Base-by-base conservation (phyloP, 2,888 invertebrate genomes). In the Eledone cirrhosa region DNA sequence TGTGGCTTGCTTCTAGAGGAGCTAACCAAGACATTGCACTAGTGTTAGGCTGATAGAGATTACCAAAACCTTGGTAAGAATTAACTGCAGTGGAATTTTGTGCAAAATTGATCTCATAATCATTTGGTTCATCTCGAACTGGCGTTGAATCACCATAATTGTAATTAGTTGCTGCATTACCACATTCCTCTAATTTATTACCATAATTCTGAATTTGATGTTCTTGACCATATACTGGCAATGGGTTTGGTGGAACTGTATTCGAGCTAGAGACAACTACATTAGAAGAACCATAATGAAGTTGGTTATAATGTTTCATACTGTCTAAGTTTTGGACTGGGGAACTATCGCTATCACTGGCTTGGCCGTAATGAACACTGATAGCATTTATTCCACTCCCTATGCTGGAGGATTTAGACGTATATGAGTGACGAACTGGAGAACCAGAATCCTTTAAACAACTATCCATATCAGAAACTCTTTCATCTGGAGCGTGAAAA, bases 91-190 rank as follows among this genome's bases (percentile, higher is more conserved):
- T 41, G 13, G 72, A n/a, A 13, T 72, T 72, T 31, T 72, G 72
- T 19, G 72, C n/a, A n/a, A 72, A 72, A 72, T 33, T 72, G 72
- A 72, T 31, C 19, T 72, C 72, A 33, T 72, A 72, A 41, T 72
- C 72, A 22, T 72, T 72, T 22, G 72, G 72, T 72, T 72, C 72
- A 72, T 72, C 72, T 3, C 72, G 72, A 13, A 72, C 72, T 33
- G 72, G 72, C n/a, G 72, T 72, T 11, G 72, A 72, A 72, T 72
- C 72, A 0, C 72, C 72, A 72, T 72, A 72, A n/a, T 72, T 72
- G 7, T 72, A 72, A 41, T 41, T 41, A 41, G 41, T 41, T 41
- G 41, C 41, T 41, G 41, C 41, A n/a, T 29, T 16, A 22, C 22
- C n/a, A 72, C 33, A 31, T 72, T 31, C 33, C 29, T 33, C 41